phyloP scores from a whole-genome alignment of 2,888 invertebrate genomes.

The Ischnura elegans region DNA sequence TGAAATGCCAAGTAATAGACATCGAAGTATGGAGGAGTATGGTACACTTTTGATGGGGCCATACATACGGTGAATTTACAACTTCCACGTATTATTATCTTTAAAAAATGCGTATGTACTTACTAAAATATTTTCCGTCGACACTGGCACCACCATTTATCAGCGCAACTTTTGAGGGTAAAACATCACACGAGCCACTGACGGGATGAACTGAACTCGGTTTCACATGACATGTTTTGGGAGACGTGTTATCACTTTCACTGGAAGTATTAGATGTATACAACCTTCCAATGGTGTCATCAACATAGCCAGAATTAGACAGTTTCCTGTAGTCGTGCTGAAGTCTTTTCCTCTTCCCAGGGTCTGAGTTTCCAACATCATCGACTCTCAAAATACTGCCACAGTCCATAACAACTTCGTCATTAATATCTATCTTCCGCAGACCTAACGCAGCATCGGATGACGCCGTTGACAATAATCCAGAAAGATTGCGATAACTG shows the following conservation, averaged over 20 bases:
- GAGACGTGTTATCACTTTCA: slow-evolving; percentile 68
- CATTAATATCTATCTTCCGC: slow-evolving; percentile 69
- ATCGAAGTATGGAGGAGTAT: too few species aligned
- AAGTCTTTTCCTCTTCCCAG: slow-evolving; percentile 74
- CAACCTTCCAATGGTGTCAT: slow-evolving; percentile 69
- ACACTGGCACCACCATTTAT: slow-evolving; percentile 47
- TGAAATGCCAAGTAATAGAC: too few species aligned
- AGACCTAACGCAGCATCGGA: slow-evolving; percentile 70
- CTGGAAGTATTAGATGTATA: slow-evolving; percentile 69
- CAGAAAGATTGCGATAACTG: slow-evolving; percentile 72
- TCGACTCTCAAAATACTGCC: slow-evolving; percentile 56
- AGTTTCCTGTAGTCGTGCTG: slow-evolving; percentile 79
- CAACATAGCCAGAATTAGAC: slow-evolving; percentile 78
- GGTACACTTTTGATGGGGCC: too few species aligned
- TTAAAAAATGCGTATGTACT: background rate
- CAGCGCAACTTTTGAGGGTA: slow-evolving; percentile 44
- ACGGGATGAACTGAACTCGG: slow-evolving; percentile 44
- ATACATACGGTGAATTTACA: too few species aligned
- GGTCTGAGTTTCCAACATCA: slow-evolving; percentile 56
- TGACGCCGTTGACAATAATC: slow-evolving; percentile 72
- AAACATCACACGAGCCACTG: slow-evolving; percentile 52
- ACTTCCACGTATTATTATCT: too few species aligned
- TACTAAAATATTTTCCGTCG: slow-evolving; percentile 52
- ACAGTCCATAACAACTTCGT: slow-evolving; percentile 68
- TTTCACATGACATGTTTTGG: slow-evolving; percentile 57